Percentiles rank a stretch among this genome's conserved stretches.
Evolutionary conservation across 35 echinoderm and acorn worm genomes (phyloP).

Genomic region (Heliocidaris erythrogramma): DNA sequence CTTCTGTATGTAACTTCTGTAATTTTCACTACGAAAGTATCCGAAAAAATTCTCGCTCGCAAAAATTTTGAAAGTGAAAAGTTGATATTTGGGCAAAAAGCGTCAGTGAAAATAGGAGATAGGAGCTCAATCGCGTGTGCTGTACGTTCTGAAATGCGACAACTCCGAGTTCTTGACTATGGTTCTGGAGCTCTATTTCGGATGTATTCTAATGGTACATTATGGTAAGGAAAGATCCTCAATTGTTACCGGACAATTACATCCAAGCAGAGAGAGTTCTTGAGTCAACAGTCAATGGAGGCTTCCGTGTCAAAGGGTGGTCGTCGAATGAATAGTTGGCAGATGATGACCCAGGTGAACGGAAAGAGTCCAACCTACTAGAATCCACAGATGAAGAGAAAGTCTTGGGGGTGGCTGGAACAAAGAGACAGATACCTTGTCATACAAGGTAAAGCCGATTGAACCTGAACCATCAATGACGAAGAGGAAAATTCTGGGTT

Average conservation of each 20-base stretch:
- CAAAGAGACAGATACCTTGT: background rate
- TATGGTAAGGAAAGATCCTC: conserved; percentile 70
- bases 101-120: too few relatives aligned
- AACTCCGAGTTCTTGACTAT: too few relatives aligned
- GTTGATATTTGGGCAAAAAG: too few relatives aligned
- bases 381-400: background rate
- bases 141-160: too few relatives aligned
- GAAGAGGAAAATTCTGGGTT: conserved; percentile 54
- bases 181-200: too few relatives aligned
- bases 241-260: conserved; percentile 62
- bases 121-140: too few relatives aligned
- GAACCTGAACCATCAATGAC: conserved; percentile 48
- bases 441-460: background rate
- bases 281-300: conserved; percentile 43
- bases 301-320: conserved; percentile 61
- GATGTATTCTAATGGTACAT: too few relatives aligned
- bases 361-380: background rate
- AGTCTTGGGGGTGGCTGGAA: background rate
- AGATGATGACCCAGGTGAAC: background rate
- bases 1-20: too few relatives aligned
- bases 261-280: conserved; percentile 62
- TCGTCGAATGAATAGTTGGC: conserved; percentile 21
- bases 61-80: too few relatives aligned
- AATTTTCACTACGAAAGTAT: too few relatives aligned
- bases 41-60: too few relatives aligned